These are phyloP conservation scores for Agrotis ipsilon DNA, from an alignment of 2,888 invertebrate genomes.

Conservation along the genomic window DNA sequence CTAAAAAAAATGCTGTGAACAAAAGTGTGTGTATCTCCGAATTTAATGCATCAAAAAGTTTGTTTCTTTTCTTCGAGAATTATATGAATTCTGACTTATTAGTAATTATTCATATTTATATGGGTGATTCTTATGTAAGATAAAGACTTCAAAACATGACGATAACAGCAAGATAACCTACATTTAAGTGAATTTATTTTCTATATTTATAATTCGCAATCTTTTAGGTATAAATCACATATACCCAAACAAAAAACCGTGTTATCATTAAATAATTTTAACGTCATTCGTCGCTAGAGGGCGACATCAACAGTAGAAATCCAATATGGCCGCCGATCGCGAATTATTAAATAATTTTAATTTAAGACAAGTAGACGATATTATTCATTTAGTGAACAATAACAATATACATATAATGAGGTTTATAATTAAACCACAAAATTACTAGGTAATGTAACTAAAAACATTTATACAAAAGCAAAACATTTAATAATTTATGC, in stretches of 20 bases:
- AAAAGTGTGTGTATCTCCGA: too few relatives aligned
- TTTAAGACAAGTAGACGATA: not conserved
- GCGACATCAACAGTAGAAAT: slow-evolving; percentile 71
- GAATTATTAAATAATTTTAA: not conserved
- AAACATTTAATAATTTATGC: slow-evolving; percentile 8
- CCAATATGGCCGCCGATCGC: slow-evolving; percentile 81
- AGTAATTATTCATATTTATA: slow-evolving; percentile 42
- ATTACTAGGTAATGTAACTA: slow-evolving; percentile 17
- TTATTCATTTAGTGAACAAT: not conserved
- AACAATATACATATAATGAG: not conserved
- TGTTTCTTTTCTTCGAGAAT: slow-evolving; percentile 5
- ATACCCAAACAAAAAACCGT: slow-evolving; percentile 27
- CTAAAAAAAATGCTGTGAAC: not conserved
- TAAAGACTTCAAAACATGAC: slow-evolving; percentile 58
- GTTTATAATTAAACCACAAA: not conserved
- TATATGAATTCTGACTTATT: slow-evolving; percentile 23
- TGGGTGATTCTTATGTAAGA: slow-evolving; percentile 46
- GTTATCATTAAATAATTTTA: slow-evolving; percentile 39
- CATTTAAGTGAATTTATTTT: slow-evolving; percentile 52
- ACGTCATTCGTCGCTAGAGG: slow-evolving; percentile 70
- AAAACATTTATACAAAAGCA: slow-evolving; percentile 30
- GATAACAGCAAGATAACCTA: slow-evolving; percentile 70
- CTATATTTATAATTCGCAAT: slow-evolving; percentile 28
- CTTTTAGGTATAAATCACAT: slow-evolving; percentile 35
- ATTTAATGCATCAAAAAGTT: not conserved